Conservation (phyloP, 2,797 vertebrate genomes). For the Chelonia mydas region DNA sequence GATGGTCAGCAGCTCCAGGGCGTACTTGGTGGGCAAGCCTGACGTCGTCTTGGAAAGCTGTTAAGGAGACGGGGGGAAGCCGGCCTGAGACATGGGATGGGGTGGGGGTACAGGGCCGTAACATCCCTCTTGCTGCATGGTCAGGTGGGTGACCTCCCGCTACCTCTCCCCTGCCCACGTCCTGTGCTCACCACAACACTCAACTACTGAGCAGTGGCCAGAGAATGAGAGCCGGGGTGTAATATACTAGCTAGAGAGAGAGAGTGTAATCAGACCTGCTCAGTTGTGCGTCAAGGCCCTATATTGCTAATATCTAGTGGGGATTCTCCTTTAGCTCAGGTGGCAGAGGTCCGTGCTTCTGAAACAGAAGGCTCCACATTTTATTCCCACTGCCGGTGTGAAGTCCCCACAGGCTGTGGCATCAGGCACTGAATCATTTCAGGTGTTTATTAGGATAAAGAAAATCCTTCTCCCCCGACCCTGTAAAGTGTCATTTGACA, state of each 20-base stretch:
- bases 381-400: background rate
- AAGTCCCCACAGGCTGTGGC: too few species aligned
- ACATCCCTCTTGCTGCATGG: background rate
- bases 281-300: background rate
- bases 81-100: background rate
- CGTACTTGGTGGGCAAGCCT: constrained; percentile 65
- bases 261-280: background rate
- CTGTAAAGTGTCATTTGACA: too few species aligned
- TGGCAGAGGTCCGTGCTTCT: background rate
- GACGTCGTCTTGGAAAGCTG: background rate
- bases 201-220: background rate
- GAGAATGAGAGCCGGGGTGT: background rate
- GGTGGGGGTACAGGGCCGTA: background rate
- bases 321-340: background rate
- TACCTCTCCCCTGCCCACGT: background rate
- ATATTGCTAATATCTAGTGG: background rate
- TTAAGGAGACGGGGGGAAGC: background rate
- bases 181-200: background rate
- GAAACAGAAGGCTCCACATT: background rate
- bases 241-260: background rate
- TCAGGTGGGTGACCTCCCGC: background rate
- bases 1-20: constrained; percentile 79
- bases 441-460: too few species aligned
- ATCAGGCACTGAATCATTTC: too few species aligned
- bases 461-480: too few species aligned